Evolutionary conservation across 2,797 vertebrate genomes (phyloP), one percentile per base, ranked within the genome.

Genomic region (Tokudaia tokunoshimensis): DNA sequence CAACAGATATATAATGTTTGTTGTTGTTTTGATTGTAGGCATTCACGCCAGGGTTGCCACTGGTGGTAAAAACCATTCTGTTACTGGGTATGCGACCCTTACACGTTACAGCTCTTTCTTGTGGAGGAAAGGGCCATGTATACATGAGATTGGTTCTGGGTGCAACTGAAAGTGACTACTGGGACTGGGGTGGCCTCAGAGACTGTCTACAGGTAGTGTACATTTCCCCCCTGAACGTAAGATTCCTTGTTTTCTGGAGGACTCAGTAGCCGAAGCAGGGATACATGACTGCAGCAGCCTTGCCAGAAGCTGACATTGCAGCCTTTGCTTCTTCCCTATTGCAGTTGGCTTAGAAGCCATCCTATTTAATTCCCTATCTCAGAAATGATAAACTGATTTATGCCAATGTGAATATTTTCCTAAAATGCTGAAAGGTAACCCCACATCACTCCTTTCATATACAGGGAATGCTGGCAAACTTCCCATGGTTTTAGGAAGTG

Each of bases 101-200:
- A 70, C 59, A 52, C 91, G 75, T 93, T 96, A 79, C 19, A 44
- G 59, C 97, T 44, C 98, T 97, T 94, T 74, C 98, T 96, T 79
- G 98, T 88, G 98, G 98, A 47, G 55, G 31, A 41, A 95, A 70
- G n/a, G 8, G 70, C 78, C 29, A 34, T 5, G 1, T 1, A 9
- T 3, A 22, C 34, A 5, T 9, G 29, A 61, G 31, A 50, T 0
- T n/a, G 44, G 3, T 20, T 78, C n/a, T 50, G 67, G 37, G 34
- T 3, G 4, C 31, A 74, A 26, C n/a, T 4, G 1, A 41, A 79
- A 90, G 31, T 0, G 24, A 4, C 26, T 37, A 13, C 24, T 31
- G 17, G 14, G 29, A 29, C 24, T 31, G 26, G 2, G 6, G 12
- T 15, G 24, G 47, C 34, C 70, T 57, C 44, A 20, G 55, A 82